These are phyloP conservation scores for Lonchura striata DNA, from an alignment of 2,113 vertebrate genomes.

Conservation along the genomic window DNA sequence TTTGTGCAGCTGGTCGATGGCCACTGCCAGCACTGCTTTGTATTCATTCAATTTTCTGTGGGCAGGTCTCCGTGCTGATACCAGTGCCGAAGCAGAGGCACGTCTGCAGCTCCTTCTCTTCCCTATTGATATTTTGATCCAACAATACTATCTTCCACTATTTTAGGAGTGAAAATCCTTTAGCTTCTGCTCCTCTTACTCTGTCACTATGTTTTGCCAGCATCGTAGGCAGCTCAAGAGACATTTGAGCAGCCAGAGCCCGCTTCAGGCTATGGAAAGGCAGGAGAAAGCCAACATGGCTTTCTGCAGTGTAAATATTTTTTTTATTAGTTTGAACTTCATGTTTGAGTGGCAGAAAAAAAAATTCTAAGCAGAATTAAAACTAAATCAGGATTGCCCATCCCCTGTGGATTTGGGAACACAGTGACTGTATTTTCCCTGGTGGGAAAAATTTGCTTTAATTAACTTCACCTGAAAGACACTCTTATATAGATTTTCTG, in stretches of 20 bases:
- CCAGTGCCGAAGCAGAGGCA: background rate
- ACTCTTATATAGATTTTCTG: background rate
- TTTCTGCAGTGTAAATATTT: background rate
- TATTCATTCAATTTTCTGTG: fast-evolving
- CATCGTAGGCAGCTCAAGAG: background rate
- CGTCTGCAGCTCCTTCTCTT: background rate
- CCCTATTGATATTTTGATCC: background rate
- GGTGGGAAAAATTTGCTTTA: background rate
- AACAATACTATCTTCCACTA: background rate
- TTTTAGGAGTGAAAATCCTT: background rate
- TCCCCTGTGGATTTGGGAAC: background rate
- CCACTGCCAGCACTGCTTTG: fast-evolving
- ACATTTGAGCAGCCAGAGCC: background rate
- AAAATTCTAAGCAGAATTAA: background rate
- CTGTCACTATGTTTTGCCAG: background rate
- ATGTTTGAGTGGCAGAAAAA: background rate
- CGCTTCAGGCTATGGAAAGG: fast-evolving
- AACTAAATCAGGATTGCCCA: background rate
- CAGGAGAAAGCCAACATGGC: background rate
- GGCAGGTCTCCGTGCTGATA: background rate
- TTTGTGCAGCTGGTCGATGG: fast-evolving
- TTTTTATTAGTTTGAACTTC: background rate
- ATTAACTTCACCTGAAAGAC: background rate
- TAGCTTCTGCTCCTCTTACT: background rate
- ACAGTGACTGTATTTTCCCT: background rate